Conservation (phyloP, 2,888 invertebrate species). For the Stegophylla sp. region DNA sequence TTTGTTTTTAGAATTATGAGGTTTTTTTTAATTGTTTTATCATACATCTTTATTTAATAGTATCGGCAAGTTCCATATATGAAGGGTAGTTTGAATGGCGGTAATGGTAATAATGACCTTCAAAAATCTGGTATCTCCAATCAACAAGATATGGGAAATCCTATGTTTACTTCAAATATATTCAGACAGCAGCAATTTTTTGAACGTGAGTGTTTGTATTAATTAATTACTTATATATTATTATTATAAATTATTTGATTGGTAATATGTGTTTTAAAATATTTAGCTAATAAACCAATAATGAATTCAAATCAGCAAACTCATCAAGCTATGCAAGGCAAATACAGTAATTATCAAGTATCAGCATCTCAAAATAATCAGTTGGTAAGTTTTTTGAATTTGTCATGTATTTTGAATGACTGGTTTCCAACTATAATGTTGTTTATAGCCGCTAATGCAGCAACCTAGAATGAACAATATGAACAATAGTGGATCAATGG, state of each 20-base stretch:
- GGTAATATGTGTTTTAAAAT: not conserved
- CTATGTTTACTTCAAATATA: slow-evolving; percentile 49
- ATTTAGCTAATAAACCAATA: slow-evolving; percentile 43
- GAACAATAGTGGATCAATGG: slow-evolving; percentile 50
- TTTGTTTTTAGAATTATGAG: no score
- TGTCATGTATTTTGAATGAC: not conserved
- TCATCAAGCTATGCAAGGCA: slow-evolving; percentile 53
- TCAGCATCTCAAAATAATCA: slow-evolving; percentile 56
- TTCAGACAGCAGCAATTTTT: slow-evolving; percentile 55
- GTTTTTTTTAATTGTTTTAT: not conserved
- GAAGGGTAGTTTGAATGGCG: slow-evolving; percentile 39
- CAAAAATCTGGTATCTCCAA: slow-evolving; percentile 56
- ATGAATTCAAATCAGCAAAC: slow-evolving; percentile 57
- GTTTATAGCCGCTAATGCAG: slow-evolving; percentile 41
- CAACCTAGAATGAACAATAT: slow-evolving; percentile 48
- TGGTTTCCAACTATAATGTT: not conserved
- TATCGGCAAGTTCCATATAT: slow-evolving; percentile 49
- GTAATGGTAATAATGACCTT: slow-evolving; percentile 43
- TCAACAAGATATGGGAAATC: slow-evolving; percentile 54
- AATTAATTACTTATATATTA: not conserved
- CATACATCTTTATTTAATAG: slow-evolving; percentile 14
- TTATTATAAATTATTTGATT: not conserved
- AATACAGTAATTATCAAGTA: slow-evolving; percentile 55
- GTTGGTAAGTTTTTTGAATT: slow-evolving; percentile 30
- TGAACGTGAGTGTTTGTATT: slow-evolving; percentile 20